Evolutionary conservation across 2,888 invertebrate genomes (phyloP).

Genomic region (Yponomeuta cagnagella): DNA sequence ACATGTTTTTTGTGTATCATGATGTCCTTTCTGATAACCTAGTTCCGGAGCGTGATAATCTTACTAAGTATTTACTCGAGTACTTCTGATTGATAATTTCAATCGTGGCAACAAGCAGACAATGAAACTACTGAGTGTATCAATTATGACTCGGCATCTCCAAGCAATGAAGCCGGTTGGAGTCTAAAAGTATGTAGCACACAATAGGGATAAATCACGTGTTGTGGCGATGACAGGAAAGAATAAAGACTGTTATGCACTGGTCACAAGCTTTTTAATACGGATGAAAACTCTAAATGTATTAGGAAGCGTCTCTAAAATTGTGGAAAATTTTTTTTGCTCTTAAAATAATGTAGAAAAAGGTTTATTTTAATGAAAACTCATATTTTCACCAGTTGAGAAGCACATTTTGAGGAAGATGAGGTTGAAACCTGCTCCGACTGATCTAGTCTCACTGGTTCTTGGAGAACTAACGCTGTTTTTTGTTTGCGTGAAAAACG

Average conservation of each 20-base stretch:
- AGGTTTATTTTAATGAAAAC: too few species aligned
- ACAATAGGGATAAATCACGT: not conserved
- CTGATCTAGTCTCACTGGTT: too few species aligned
- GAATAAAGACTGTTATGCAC: not conserved
- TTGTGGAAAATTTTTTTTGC: too few species aligned
- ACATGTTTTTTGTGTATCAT: too few species aligned
- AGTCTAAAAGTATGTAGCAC: not conserved
- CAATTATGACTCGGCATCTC: conserved; percentile 1
- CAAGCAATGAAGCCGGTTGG: not conserved
- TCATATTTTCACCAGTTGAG: too few species aligned
- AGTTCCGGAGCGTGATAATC: conserved; percentile 9
- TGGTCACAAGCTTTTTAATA: not conserved
- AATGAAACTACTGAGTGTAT: not conserved
- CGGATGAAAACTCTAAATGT: too few species aligned
- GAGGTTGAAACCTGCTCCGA: too few species aligned
- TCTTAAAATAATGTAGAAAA: too few species aligned
- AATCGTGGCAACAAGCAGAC: not conserved
- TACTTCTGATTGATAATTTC: not conserved
- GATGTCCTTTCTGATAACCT: conserved; percentile 4
- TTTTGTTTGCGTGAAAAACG: too few species aligned
- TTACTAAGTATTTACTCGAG: not conserved
- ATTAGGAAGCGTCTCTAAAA: too few species aligned
- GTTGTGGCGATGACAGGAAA: not conserved
- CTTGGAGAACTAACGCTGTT: too few species aligned
- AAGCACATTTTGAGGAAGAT: too few species aligned